Evolutionary conservation across 2,113 vertebrate species (phyloP).

Genomic region (Phocoena sinus): DNA sequence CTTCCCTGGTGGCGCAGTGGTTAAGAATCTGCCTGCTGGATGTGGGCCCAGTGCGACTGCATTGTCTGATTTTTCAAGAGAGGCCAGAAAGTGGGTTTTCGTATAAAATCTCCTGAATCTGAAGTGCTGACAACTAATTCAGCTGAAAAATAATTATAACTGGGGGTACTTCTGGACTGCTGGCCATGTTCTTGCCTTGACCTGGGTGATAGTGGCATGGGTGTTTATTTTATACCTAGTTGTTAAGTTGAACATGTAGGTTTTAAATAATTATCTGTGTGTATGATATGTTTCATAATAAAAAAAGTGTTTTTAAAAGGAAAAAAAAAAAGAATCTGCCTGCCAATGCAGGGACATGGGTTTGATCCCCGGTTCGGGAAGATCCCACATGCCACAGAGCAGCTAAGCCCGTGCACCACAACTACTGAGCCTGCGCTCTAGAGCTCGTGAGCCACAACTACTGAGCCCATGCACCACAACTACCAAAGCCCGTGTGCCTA

Average conservation of each 20-base stretch:
- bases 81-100: background rate
- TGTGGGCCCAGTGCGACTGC: background rate
- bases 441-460: too few relatives aligned
- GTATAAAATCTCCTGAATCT: background rate
- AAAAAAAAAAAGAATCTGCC: background rate
- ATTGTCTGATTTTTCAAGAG: background rate
- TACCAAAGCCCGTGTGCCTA: too few relatives aligned
- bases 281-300: background rate
- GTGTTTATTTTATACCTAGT: background rate
- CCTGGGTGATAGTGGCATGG: background rate
- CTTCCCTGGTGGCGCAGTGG: too few relatives aligned
- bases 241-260: background rate
- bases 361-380: too few relatives aligned
- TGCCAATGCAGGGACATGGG: background rate
- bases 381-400: too few relatives aligned
- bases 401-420: too few relatives aligned
- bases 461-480: too few relatives aligned
- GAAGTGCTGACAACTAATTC: background rate
- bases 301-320: background rate
- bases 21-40: background rate
- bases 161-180: background rate
- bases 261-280: background rate
- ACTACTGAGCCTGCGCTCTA: too few relatives aligned
- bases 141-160: background rate
- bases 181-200: background rate